phyloP scores from a whole-genome alignment of 2,113 vertebrate genomes.

The Carollia perspicillata region DNA sequence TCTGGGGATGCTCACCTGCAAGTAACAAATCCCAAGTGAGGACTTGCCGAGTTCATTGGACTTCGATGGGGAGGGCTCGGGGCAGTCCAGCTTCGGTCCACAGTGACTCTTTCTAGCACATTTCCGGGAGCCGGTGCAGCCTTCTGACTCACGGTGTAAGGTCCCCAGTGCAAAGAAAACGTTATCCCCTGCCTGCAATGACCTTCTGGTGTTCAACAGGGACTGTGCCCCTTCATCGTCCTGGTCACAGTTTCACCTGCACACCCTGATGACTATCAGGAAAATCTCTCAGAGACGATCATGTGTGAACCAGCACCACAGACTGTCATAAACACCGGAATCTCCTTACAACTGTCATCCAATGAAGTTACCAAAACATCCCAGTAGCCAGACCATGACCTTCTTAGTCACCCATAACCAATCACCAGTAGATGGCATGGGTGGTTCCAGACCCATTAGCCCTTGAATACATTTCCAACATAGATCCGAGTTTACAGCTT shows the following conservation, averaged over 20 bases:
- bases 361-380: background rate
- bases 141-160: background rate
- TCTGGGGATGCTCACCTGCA: background rate
- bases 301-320: background rate
- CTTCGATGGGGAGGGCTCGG: background rate
- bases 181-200: background rate
- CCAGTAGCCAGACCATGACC: background rate
- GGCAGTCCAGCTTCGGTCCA: background rate
- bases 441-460: background rate
- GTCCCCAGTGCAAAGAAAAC: background rate
- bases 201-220: background rate
- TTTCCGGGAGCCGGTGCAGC: background rate
- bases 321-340: background rate
- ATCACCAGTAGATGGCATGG: background rate
- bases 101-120: background rate
- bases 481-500: background rate
- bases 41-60: background rate
- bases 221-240: background rate
- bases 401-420: background rate
- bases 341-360: background rate
- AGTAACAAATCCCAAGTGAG: background rate
- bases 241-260: background rate
- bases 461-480: background rate
- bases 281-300: background rate
- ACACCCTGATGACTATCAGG: background rate